Percentiles rank a stretch among this genome's conserved stretches.
Conservation (phyloP, 2,113 vertebrate genomes). For the Physeter macrocephalus region DNA sequence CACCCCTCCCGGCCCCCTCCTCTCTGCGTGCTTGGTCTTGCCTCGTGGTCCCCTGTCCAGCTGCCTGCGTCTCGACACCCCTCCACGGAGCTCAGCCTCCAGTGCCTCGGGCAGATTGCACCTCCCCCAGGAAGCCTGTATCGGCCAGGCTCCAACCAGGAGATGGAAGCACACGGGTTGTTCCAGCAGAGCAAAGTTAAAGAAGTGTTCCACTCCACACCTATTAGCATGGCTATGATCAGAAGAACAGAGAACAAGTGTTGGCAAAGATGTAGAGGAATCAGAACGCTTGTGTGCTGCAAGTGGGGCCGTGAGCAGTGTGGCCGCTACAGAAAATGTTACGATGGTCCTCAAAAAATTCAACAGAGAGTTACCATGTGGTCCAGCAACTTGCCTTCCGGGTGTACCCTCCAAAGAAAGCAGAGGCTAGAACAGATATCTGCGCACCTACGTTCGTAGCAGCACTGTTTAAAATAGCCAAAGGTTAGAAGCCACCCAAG, state of each 20-base stretch:
- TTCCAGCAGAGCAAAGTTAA: too few species aligned
- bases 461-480: accelerated
- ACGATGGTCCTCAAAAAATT: neutral
- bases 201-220: accelerated
- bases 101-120: accelerated
- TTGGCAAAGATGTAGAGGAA: accelerated
- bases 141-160: neutral
- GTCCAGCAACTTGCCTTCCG: too few species aligned
- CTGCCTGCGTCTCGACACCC: neutral
- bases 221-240: accelerated
- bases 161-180: accelerated
- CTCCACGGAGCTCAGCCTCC: neutral
- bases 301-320: too few species aligned
- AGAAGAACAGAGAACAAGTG: neutral
- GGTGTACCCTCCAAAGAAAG: accelerated
- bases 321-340: neutral
- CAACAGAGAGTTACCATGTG: accelerated
- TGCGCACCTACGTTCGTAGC: accelerated
- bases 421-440: neutral
- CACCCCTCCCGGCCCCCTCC: neutral
- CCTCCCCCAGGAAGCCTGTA: neutral
- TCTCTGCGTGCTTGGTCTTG: neutral
- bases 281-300: accelerated
- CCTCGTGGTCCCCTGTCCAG: neutral
- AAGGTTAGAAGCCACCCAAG: neutral